Evolutionary conservation across 2,888 invertebrate genomes (phyloP).

Genomic region (Apamea sordens): DNA sequence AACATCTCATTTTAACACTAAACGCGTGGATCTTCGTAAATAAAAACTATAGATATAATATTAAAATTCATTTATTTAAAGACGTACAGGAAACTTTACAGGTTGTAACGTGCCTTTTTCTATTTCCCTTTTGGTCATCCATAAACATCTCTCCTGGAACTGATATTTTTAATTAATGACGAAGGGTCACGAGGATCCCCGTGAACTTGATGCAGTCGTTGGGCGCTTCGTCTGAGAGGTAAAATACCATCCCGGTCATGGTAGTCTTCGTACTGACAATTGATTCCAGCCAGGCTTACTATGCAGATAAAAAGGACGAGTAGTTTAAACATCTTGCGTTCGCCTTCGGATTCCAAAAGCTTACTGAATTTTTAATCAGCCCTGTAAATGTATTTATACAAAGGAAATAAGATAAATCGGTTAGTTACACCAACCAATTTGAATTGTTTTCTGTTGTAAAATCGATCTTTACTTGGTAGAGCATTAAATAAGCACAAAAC

Average conservation of each 20-base stretch:
- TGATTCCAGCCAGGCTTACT: background rate
- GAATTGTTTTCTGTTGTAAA: background rate
- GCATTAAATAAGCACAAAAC: background rate
- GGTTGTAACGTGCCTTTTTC: background rate
- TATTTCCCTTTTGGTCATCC: background rate
- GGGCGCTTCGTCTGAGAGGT: background rate
- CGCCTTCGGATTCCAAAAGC: background rate
- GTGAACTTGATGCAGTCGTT: no score
- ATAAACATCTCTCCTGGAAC: background rate
- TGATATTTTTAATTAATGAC: no score
- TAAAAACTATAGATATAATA: background rate
- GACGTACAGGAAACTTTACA: background rate
- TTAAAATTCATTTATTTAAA: background rate
- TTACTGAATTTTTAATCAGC: no score
- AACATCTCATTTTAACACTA: background rate
- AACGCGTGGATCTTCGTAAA: background rate
- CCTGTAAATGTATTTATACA: background rate
- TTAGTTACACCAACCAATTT: background rate
- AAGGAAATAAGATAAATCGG: background rate
- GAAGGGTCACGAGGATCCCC: background rate
- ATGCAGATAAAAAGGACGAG: background rate
- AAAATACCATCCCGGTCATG: background rate
- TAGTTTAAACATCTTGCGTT: conserved; percentile 5
- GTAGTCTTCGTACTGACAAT: background rate
- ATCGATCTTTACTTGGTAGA: background rate